These are phyloP conservation scores for Procavia capensis DNA, from an alignment of 2,113 vertebrate genomes.

Conservation along the genomic window DNA sequence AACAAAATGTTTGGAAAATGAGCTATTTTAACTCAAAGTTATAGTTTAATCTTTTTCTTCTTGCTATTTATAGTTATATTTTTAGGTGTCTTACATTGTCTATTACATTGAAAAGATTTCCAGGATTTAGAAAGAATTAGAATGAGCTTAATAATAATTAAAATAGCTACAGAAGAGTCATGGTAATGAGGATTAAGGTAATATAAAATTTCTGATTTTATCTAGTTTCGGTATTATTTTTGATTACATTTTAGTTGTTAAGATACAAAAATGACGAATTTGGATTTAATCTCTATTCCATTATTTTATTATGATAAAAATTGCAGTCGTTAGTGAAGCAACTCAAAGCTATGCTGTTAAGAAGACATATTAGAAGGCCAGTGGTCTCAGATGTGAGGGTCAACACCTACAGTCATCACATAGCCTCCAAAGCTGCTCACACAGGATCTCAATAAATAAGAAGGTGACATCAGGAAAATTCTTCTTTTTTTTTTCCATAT, in stretches of 20 bases:
- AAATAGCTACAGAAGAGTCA: neutral
- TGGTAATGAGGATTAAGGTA: neutral
- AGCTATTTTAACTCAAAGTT: neutral
- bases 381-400: neutral
- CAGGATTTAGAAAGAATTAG: neutral
- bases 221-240: neutral
- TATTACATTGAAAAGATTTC: neutral
- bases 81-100: neutral
- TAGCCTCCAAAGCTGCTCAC: slow-evolving; percentile 32
- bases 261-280: neutral
- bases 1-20: neutral
- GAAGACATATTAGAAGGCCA: slow-evolving; percentile 30
- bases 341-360: neutral
- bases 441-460: slow-evolving; percentile 34
- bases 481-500: slow-evolving; percentile 31
- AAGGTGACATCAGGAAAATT: neutral
- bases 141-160: neutral
- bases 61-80: neutral
- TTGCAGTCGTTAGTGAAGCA: neutral
- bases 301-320: neutral
- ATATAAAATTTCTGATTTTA: neutral
- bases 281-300: neutral
- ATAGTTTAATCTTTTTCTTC: neutral
- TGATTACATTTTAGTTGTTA: neutral
- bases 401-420: slow-evolving; percentile 11